Evolutionary conservation across 2,113 vertebrate genomes (phyloP), one percentile per base, ranked within the genome.

Genomic region (Egretta garzetta): DNA sequence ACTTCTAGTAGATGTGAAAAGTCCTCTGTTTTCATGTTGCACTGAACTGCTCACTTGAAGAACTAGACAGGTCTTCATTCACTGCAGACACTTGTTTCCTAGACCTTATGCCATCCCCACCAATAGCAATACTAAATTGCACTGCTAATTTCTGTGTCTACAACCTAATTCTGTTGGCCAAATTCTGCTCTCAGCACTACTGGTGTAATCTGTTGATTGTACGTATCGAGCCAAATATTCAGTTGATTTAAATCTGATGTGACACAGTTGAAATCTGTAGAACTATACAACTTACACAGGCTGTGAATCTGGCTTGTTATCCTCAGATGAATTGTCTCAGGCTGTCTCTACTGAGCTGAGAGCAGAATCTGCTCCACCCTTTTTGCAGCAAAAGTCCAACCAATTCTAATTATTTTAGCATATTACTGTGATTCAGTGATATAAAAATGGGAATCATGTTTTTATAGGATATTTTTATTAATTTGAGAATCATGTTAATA

Each of bases 261-360:
- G 76, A 67, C 63, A 80, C 8, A 2, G 24, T 6, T 80, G 82
- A 95, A 90, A 94, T 83, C 82, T 55, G 52, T 50, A 59, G 41
- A 94, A 88, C 62, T 55, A 33, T 10, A 22, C 49, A 88, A 86
- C 37, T 59, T 77, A 86, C 32, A 58, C 47, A 73, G 76, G 23
- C 86, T 93, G 71, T 74, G 75, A 93, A 77, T 77, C 71, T 88
- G 86, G n/a, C 71, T 71, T 63, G 50, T 90, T 88, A 88, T 86
- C 56, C 70, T 63, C 63, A 75, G 76, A 94, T 70, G 37, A 94
- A 63, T 59, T 92, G 52, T 79, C 68, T 56, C 59, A 63, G 86
- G 55, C 72, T 90, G 67, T 27, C 50, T 55, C 75, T 88, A 33
- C 56, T 90, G 71, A 94, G 58, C 39, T 70, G 47, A 80, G n/a